These are phyloP conservation scores for Bambusicola thoracicus DNA, from an alignment of 2,113 vertebrate genomes.

Conservation along the genomic window DNA sequence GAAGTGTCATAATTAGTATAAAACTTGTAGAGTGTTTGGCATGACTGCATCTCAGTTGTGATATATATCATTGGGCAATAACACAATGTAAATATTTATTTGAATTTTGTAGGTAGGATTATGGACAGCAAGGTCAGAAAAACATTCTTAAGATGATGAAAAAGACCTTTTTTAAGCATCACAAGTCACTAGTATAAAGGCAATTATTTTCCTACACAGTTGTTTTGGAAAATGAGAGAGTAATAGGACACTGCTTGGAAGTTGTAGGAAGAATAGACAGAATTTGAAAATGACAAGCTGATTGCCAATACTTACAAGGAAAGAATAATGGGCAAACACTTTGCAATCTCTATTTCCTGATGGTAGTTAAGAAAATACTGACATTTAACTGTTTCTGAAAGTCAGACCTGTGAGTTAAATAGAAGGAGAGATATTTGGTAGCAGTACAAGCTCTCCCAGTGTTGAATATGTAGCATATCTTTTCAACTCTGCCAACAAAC, in stretches of 20 bases:
- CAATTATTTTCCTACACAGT: neutral
- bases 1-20: neutral
- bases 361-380: neutral
- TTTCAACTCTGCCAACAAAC: neutral
- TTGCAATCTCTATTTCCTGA: neutral
- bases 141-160: neutral
- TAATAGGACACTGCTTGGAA: neutral
- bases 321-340: neutral
- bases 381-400: neutral
- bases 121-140: neutral
- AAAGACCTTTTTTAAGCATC: neutral
- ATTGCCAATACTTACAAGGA: neutral
- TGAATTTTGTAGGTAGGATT: neutral
- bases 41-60: neutral
- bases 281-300: neutral
- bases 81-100: neutral
- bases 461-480: neutral
- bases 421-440: neutral
- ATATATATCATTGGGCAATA: neutral
- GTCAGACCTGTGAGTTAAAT: neutral
- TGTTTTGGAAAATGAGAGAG: neutral
- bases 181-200: neutral
- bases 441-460: neutral
- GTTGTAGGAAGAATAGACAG: neutral
- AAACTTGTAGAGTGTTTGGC: neutral